These are phyloP conservation scores for Hyphantria cunea DNA, from an alignment of 1,140 invertebrate genomes.

Conservation along the genomic window DNA sequence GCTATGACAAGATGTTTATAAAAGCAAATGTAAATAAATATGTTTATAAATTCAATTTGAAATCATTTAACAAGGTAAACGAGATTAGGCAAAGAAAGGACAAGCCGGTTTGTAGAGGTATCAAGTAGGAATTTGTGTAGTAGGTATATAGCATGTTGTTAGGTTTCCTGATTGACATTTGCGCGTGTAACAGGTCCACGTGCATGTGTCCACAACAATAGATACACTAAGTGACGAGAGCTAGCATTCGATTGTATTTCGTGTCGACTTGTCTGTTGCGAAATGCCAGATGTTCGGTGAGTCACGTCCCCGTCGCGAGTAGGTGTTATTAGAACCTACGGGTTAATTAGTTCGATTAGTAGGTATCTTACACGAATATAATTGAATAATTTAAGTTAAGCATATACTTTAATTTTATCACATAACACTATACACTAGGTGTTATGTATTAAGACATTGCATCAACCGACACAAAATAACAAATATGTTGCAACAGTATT, in stretches of 20 bases:
- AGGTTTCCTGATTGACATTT: neutral
- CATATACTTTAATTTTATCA: no score
- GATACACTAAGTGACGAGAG: slow-evolving; percentile 2
- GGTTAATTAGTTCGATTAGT: slow-evolving; percentile 40
- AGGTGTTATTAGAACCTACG: slow-evolving; percentile 49
- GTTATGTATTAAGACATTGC: no score
- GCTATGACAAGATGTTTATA: no score
- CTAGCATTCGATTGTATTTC: slow-evolving; percentile 1
- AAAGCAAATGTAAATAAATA: no score
- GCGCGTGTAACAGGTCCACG: neutral
- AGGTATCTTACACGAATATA: neutral
- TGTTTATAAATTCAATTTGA: no score
- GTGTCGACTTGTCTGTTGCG: slow-evolving; percentile 43
- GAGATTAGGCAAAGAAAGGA: no score
- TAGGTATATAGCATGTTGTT: neutral
- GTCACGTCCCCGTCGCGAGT: slow-evolving; percentile 45
- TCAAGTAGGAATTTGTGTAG: neutral
- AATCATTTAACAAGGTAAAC: no score
- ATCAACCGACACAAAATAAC: no score
- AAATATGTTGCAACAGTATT: no score
- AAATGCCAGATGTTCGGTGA: slow-evolving; percentile 67
- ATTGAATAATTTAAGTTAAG: no score
- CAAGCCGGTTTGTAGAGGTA: neutral
- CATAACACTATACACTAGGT: no score
- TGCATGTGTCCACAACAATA: neutral